Base-by-base conservation (phyloP, 2,888 invertebrate genomes). In the Synergus laeviventris region DNA sequence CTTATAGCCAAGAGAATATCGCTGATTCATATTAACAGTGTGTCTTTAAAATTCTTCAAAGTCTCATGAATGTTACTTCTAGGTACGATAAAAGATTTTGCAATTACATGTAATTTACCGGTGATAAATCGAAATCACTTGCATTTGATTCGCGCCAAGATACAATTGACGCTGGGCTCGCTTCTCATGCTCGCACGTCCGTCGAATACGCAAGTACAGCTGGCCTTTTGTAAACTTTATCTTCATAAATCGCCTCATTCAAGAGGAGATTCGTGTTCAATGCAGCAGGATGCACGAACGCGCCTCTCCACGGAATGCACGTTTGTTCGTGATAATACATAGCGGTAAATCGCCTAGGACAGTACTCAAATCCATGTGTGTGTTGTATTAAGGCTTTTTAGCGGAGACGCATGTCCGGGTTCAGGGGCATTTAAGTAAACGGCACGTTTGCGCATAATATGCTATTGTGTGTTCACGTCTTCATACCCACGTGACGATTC, bases 261-360 rank as follows among this genome's bases (percentile, higher is more conserved):
- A 70, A 70, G 70, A 49, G 31, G 31, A 70, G 70, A 49, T 49
- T 70, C 70, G 31, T 70, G 70, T 49, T 70, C 49, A 70, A 70
- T 70, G 70, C 49, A 70, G 24, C 24, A 36, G 60, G 39, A 36
- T 74, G 59, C 38, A 60, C 59, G 39, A 74, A 60, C 74, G 77
- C 78, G 77, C 66, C 74, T 31, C 64, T 21, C 76, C 70, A 76
- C 76, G 73, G 77, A 81, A 75, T 75, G 78, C 59, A 78, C 80
- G 81, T 78, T 79, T 79, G 77, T 82, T 81, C 80, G 84, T 81
- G 84, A 85, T 85, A 84, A 82, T 84, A 80, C 84, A 60, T 85
- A 85, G 83, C 85, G 85, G 85, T 83, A 82, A 81, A 62, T 62
- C 62, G 18, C 11, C 62, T 62, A 62, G n/a, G 62, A 38, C 62